A percentile compares a stretch with the other conserved stretches of the same genome.
These are phyloP conservation scores for Drosophila affinis DNA, from an alignment of 2,888 invertebrate genomes.

Conservation along the genomic window DNA sequence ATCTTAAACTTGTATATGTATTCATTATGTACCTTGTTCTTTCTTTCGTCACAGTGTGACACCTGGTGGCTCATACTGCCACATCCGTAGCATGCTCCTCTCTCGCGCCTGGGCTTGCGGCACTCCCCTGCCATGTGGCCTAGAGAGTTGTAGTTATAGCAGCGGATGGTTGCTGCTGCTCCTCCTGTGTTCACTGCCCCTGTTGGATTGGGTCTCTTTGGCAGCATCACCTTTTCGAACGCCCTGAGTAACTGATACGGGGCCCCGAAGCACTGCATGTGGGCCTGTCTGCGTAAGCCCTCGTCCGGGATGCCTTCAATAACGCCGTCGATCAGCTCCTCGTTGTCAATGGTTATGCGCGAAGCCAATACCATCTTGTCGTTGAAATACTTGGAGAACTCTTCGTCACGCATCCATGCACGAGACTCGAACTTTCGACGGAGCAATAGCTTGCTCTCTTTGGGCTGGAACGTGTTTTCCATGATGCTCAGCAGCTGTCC, in stretches of 20 bases:
- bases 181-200: no score
- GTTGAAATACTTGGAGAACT: neutral
- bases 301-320: constrained; percentile 4
- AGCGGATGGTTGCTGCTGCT: no score
- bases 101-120: no score
- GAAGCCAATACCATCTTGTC: neutral
- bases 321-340: neutral
- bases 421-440: constrained; percentile 2
- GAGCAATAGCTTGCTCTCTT: neutral
- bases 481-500: neutral
- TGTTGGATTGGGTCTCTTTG: neutral
- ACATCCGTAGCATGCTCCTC: no score
- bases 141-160: no score
- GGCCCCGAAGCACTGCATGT: neutral
- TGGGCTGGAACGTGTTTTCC: neutral
- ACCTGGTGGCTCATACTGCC: no score
- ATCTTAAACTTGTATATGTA: no score
- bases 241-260: neutral
- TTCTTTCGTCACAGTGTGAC: no score
- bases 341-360: no score
- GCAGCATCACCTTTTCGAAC: neutral
- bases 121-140: no score
- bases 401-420: neutral
- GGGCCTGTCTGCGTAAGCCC: neutral
- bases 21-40: no score